A percentile compares a stretch with the other conserved stretches of the same genome.
These are phyloP conservation scores for Coelopa frigida DNA, from an alignment of 1,140 invertebrate species.

Conservation along the genomic window DNA sequence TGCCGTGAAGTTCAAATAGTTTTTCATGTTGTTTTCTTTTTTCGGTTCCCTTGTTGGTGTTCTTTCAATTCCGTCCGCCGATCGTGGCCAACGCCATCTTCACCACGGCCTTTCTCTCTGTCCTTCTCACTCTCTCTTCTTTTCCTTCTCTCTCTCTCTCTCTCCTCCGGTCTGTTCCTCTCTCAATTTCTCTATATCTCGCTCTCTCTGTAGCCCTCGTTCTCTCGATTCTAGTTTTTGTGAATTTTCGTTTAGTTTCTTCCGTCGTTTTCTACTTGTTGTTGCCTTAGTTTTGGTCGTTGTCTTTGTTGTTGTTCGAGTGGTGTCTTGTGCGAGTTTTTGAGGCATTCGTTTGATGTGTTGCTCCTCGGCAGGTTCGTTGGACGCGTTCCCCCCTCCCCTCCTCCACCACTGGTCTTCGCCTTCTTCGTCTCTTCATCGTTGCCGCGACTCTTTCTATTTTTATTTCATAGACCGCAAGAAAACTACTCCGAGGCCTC, in stretches of 20 bases:
- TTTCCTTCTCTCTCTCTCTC: slow-evolving; percentile 1
- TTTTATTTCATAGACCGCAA: slow-evolving; percentile 10
- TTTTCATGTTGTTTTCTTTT: too few species aligned
- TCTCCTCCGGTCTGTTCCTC: slow-evolving; percentile 17
- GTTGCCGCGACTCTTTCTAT: slow-evolving; percentile 17
- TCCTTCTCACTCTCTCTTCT: slow-evolving; percentile 1
- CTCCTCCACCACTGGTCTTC: background rate
- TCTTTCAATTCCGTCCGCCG: too few species aligned
- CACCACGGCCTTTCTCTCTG: slow-evolving; percentile 9
- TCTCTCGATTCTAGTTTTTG: too few species aligned
- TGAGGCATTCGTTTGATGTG: slow-evolving; percentile 39
- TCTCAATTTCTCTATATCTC: slow-evolving; percentile 8
- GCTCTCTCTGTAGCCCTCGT: slow-evolving; percentile 15
- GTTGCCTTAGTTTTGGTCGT: too few species aligned
- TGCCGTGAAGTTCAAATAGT: too few species aligned
- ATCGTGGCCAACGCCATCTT: too few species aligned
- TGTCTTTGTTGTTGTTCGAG: too few species aligned
- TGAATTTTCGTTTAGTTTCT: too few species aligned
- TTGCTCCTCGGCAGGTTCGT: slow-evolving; percentile 1
- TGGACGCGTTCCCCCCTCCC: slow-evolving; percentile 2
- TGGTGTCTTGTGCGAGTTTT: too few species aligned
- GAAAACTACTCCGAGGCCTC: slow-evolving; percentile 2
- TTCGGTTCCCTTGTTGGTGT: background rate
- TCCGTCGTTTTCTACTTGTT: too few species aligned
- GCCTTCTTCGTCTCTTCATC: background rate